A percentile compares a stretch with the other conserved stretches of the same genome.
Conservation (phyloP, 1,140 invertebrate species). For the Brachionus plicatilis region DNA sequence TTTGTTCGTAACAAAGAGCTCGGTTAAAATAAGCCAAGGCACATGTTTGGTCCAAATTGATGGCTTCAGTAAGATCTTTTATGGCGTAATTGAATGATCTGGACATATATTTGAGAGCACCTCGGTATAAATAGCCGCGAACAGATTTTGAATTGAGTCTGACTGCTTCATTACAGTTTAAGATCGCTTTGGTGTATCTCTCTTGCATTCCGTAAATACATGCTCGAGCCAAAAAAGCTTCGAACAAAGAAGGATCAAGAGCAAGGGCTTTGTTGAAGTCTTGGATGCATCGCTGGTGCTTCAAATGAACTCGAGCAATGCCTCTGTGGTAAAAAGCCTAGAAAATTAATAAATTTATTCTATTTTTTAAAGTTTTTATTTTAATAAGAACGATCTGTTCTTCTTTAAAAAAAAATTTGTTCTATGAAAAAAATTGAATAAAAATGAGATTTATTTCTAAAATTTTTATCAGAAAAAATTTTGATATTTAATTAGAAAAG, state of each 20-base stretch:
- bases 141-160: conserved; percentile 53
- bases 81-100: conserved; percentile 53
- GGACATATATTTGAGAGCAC: conserved; percentile 54
- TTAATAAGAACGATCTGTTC: background rate
- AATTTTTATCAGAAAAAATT: too few relatives aligned
- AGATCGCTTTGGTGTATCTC: conserved; percentile 50
- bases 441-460: too few relatives aligned
- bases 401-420: too few relatives aligned
- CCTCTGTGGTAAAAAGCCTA: conserved; percentile 19
- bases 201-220: conserved; percentile 20
- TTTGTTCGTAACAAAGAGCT: conserved; percentile 52
- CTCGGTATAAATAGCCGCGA: conserved; percentile 53
- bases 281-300: background rate
- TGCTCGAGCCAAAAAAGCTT: conserved; percentile 54
- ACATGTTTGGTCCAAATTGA: conserved; percentile 51
- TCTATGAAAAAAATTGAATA: background rate
- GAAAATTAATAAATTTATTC: background rate
- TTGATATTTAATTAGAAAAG: background rate
- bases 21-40: conserved; percentile 54
- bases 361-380: background rate
- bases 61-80: conserved; percentile 51
- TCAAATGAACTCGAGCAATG: background rate
- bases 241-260: conserved; percentile 52
- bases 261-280: conserved; percentile 47
- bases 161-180: conserved; percentile 57